Base-by-base conservation (phyloP, 2,888 invertebrate genomes). In the Acleris sparsana region DNA sequence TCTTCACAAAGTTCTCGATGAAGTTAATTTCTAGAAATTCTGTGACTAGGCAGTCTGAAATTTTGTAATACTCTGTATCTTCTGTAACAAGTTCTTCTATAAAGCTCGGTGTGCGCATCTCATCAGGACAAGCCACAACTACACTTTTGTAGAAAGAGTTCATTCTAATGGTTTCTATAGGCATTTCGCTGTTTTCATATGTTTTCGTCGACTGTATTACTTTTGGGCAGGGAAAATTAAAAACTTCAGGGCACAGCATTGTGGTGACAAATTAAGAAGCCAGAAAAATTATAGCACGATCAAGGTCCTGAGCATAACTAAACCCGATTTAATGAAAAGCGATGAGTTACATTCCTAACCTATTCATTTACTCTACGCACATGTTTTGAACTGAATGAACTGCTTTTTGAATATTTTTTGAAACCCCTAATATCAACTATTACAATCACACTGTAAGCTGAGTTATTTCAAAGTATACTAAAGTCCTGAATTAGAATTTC, bases 241-340 rank as follows among this genome's bases (percentile, higher is more conserved):
- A 79, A 22, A 91, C 83, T 80, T 92, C 90, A 22, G 92, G 92
- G 64, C 87, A 85, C 20, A 92, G 70, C 92, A 90, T 87, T 64
- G 69, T 76, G 49, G 18, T 76, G 49, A 49, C n/a, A 17, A 17
- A 17, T 49, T 20, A 49, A 17, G 0, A 17, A n/a, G 46, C n/a
- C 46, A 7, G 17, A 33, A 53, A 39, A 18, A 16, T n/a, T 46
- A 7, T 53, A 9, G 29, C 17, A 7, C 17, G 2, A n/a, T 16
- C 9, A 33, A 9, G 33, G 33, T 9, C 3, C 9, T 33, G 9
- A 33, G 33, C 33, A 33, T 33, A 9, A 9, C 33, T 33, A 33
- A 33, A 9, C 2, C 39, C 39, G 13, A 4, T 13, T 39, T 9
- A 33, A 9, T 39, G 4, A 39, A 7, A 39, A 39, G 4, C 39